phyloP scores from a whole-genome alignment of 2,888 invertebrate species.

The Allygus modestus region DNA sequence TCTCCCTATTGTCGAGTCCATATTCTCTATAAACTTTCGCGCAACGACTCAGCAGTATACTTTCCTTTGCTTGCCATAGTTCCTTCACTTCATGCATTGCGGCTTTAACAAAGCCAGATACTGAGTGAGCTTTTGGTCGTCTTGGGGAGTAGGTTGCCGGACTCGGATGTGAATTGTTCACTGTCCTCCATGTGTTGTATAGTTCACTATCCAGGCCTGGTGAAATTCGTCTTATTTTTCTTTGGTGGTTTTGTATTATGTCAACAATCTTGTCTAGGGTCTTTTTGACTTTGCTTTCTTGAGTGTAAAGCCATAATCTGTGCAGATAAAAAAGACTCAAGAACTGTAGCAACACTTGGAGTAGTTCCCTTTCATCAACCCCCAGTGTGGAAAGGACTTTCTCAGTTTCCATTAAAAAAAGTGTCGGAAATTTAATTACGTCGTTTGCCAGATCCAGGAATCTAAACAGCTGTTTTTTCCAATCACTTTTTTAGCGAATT shows the following conservation, averaged over 20 bases:
- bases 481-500: not conserved
- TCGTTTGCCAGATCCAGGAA: slow-evolving; percentile 11
- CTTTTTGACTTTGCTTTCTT: not conserved
- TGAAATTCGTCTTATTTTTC: not conserved
- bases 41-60: not conserved
- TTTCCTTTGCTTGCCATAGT: slow-evolving; percentile 5
- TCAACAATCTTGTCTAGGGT: not conserved
- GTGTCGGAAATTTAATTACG: not conserved
- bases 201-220: slow-evolving; percentile 5
- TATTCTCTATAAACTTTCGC: slow-evolving; percentile 28
- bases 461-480: slow-evolving; percentile 12
- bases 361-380: not conserved
- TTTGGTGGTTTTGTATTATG: not conserved
- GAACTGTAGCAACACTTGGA: not conserved
- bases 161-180: not conserved
- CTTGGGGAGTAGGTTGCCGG: not conserved
- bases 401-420: not conserved
- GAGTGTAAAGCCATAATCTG: not conserved
- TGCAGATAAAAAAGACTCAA: not conserved
- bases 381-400: not conserved
- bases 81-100: slow-evolving; percentile 18
- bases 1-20: slow-evolving; percentile 4
- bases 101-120: slow-evolving; percentile 14
- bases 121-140: not conserved
- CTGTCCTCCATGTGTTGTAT: slow-evolving; percentile 26